Evolutionary conservation across 2,113 vertebrate species (phyloP), one percentile per base, ranked within the genome.

Genomic region (Oreochromis spilurus): DNA sequence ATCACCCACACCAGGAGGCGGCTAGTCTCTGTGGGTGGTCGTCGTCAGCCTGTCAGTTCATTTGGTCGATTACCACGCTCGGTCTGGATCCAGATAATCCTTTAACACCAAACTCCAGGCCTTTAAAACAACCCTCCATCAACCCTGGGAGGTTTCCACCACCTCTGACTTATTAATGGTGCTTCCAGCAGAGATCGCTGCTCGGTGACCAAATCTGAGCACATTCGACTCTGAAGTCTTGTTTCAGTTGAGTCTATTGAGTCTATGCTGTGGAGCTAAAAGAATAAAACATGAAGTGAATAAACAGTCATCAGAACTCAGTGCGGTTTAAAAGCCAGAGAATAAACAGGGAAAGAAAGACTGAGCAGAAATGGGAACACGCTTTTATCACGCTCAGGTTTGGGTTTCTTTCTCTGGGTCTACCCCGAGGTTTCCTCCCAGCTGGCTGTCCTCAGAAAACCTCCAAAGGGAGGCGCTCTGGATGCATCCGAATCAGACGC

Each of bases 221-320:
- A 17, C 9, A 0, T 48, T 70, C 14, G 40, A 14, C 62, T 70
- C 62, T 40, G 4, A 67, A 21, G 62, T 65, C 34, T 36, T 0
- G 0, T 11, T 65, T 36, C 31, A 65, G 31, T 67, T 6, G 6
- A 5, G 19, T 26, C 13, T 0, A 5, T 16, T 45, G 26, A 26
- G 26, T 26, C 26, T 26, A 8, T 1, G 67, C 58, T 36, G 26
- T 31, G 29, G 5, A 17, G 29, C 29, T 60, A 9, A 60, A 31
- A 31, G 13, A 58, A 58, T 29, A 43, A 43, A 14, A 45, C 5
- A 24, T 43, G 19, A 43, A 43, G 13, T 16, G 11, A 8, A 24
- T 43, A 70, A 24, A 21, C 19, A 9, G 1, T 21, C 34, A 5
- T 67, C 1, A 21, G 34, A 1, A 38, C 6, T 65, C 0, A 43